phyloP scores from a whole-genome alignment of 1,140 invertebrate species.

The Drosophila arizonae region DNA sequence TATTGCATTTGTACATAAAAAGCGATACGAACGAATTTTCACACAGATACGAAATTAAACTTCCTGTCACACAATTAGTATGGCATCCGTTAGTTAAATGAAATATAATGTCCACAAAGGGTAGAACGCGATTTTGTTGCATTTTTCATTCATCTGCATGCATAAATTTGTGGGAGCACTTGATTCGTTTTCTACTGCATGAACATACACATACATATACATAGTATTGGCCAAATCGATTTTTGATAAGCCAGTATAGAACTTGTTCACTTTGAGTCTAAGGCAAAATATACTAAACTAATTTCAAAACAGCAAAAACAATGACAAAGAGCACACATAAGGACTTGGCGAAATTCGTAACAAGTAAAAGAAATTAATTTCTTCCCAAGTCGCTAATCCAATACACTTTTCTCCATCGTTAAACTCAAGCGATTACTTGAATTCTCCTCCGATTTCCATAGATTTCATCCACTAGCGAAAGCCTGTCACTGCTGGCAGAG shows the following conservation, averaged over 20 bases:
- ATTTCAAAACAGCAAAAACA: conserved; percentile 51
- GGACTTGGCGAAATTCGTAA: too few species aligned
- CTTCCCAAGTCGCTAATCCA: too few species aligned
- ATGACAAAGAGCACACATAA: background rate
- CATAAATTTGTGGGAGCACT: conserved; percentile 57
- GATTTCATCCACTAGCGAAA: too few species aligned
- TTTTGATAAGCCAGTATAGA: conserved; percentile 56
- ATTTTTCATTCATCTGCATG: conserved; percentile 64
- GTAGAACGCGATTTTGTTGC: conserved; percentile 45
- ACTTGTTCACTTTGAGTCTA: background rate
- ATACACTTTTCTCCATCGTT: background rate
- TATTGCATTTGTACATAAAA: conserved; percentile 16
- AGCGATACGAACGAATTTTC: conserved; percentile 18
- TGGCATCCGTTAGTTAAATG: conserved; percentile 39
- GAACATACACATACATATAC: conserved; percentile 4
- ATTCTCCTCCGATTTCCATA: background rate
- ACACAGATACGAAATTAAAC: conserved; percentile 67
- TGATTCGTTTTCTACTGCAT: conserved; percentile 9
- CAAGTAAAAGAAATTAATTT: background rate
- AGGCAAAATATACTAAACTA: conserved; percentile 44
- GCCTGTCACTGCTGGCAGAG: too few species aligned
- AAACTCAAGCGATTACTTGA: too few species aligned
- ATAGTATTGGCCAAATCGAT: conserved; percentile 60
- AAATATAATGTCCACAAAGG: conserved; percentile 23
- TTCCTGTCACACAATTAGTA: conserved; percentile 59